Evolutionary conservation across 2,113 vertebrate genomes (phyloP).

Genomic region (Lontra canadensis): DNA sequence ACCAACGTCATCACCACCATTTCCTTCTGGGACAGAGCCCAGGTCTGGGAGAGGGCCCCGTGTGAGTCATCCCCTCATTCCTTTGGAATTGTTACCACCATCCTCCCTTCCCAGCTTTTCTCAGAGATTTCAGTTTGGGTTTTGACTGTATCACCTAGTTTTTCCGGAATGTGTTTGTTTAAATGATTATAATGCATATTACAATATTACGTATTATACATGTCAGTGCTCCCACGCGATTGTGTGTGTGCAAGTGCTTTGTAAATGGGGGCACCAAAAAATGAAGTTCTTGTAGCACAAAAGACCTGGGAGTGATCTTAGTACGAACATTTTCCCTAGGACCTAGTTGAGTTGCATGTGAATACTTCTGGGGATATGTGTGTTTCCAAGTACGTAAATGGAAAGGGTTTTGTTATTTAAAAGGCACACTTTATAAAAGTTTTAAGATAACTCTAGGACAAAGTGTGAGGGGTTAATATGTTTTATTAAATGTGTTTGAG

Average conservation of each 20-base stretch:
- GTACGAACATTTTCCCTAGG: background rate
- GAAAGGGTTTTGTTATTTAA: slow-evolving; percentile 13
- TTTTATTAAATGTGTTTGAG: slow-evolving; percentile 42
- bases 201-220: background rate
- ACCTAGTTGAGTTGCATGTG: background rate
- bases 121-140: slow-evolving; percentile 29
- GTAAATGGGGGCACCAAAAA: background rate
- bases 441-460: background rate
- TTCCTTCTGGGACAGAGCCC: background rate
- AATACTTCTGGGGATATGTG: background rate
- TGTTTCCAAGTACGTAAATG: background rate
- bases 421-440: background rate
- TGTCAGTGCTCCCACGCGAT: background rate
- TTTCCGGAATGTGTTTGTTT: slow-evolving; percentile 1
- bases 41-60: background rate
- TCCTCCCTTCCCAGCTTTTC: background rate
- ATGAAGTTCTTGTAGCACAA: background rate
- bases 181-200: background rate
- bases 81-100: background rate
- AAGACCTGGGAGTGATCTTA: background rate
- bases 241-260: background rate
- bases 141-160: background rate
- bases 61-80: background rate
- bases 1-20: slow-evolving; percentile 73
- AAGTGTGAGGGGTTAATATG: slow-evolving; percentile 71